phyloP scores from a whole-genome alignment of 1,140 invertebrate genomes.

The Pinna nobilis region DNA sequence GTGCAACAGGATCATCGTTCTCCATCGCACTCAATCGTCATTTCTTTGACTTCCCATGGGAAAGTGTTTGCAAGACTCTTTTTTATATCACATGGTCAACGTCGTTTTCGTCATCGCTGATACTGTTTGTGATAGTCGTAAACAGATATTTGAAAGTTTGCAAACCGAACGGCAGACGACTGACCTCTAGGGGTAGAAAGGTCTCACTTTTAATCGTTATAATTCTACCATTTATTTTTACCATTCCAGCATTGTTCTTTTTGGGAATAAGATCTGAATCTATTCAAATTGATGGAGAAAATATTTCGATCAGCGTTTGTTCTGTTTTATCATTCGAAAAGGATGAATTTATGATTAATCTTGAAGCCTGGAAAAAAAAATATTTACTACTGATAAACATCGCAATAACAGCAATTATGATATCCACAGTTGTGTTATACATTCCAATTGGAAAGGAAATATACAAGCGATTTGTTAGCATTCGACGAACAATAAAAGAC shows the following conservation, averaged over 20 bases:
- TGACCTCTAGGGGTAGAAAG: neutral
- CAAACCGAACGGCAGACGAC: constrained; percentile 18
- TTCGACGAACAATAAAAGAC: neutral
- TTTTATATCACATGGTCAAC: constrained; percentile 32
- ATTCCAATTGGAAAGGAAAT: neutral
- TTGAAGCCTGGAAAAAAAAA: neutral
- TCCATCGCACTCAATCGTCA: constrained; percentile 24
- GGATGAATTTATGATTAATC: neutral
- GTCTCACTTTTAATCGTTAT: neutral
- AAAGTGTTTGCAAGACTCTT: constrained; percentile 30
- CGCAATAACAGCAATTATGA: neutral
- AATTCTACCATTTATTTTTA: neutral
- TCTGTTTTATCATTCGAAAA: too few relatives aligned
- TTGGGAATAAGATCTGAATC: neutral
- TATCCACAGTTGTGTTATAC: neutral
- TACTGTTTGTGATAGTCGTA: constrained; percentile 30
- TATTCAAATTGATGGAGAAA: neutral
- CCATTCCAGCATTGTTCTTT: neutral
- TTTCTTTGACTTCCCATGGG: constrained; percentile 18
- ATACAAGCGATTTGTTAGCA: neutral
- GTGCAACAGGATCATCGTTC: constrained; percentile 17
- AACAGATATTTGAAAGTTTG: constrained; percentile 41
- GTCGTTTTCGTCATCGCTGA: constrained; percentile 26
- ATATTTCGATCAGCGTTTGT: neutral
- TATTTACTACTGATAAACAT: neutral